These are phyloP conservation scores for Papilio xuthus DNA, from an alignment of 1,140 invertebrate genomes.

Conservation along the genomic window DNA sequence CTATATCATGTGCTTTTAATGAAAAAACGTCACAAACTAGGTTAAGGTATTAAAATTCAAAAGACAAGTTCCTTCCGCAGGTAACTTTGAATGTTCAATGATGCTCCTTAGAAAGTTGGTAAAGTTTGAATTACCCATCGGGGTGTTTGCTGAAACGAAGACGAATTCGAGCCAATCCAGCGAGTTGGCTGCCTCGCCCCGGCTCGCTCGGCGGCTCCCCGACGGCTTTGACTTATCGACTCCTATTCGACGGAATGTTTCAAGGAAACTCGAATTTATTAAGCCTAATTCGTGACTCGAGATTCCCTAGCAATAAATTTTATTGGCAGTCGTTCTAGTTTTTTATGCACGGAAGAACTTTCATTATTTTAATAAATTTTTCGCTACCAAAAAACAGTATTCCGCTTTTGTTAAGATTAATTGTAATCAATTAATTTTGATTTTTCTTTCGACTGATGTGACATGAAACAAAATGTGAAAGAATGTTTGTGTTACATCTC, in stretches of 20 bases:
- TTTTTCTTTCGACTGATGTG: not conserved
- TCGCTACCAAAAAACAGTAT: not conserved
- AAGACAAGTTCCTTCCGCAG: not conserved
- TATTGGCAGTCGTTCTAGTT: conserved; percentile 37
- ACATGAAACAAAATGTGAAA: not conserved
- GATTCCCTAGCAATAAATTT: conserved; percentile 52
- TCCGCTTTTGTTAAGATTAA: not conserved
- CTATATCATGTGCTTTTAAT: not conserved
- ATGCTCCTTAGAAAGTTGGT: conserved; percentile 23
- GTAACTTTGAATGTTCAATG: conserved; percentile 33
- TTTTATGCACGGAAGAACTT: not conserved
- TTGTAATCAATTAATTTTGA: not conserved
- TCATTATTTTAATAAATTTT: not conserved
- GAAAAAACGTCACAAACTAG: not conserved
- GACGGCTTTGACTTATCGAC: conserved; percentile 43
- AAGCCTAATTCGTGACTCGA: conserved; percentile 50
- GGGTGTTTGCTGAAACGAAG: conserved; percentile 36
- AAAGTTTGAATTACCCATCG: conserved; percentile 37
- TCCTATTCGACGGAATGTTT: conserved; percentile 43
- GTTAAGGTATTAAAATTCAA: conserved; percentile 12
- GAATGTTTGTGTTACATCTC: not conserved
- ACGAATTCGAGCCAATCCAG: conserved; percentile 29
- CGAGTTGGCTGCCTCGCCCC: conserved; percentile 34
- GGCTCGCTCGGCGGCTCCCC: conserved; percentile 37
- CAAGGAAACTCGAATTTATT: conserved; percentile 50